A percentile compares a stretch with the other conserved stretches of the same genome.
phyloP scores from a whole-genome alignment of 2,797 vertebrate genomes.

The Diceros bicornis region DNA sequence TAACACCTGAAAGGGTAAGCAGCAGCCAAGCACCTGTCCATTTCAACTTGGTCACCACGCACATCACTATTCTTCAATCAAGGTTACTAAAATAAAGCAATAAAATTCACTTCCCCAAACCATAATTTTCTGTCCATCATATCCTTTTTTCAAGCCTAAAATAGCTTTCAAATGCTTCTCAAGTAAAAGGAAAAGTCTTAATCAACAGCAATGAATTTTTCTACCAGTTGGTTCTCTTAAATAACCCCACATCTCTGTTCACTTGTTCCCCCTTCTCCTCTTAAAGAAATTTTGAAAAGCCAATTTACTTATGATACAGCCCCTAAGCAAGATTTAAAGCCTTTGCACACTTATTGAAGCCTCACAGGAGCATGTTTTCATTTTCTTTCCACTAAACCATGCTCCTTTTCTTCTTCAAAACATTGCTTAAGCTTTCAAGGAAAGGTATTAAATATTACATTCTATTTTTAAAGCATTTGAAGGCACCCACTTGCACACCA shows the following conservation, averaged over 20 bases:
- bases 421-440: not conserved
- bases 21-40: not conserved
- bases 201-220: constrained; percentile 33
- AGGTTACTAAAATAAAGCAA: constrained; percentile 36
- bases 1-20: not conserved
- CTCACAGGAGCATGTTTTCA: not conserved
- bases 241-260: not conserved
- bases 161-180: constrained; percentile 36
- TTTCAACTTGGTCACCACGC: not conserved
- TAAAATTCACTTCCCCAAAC: constrained; percentile 38
- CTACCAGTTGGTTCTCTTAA: constrained; percentile 21
- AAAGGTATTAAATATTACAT: constrained; percentile 31
- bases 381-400: not conserved
- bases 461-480: constrained; percentile 4
- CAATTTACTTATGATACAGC: not conserved
- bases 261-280: not conserved
- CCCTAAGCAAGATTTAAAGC: constrained; percentile 31
- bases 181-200: constrained; percentile 45
- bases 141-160: constrained; percentile 56
- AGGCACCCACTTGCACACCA: not conserved
- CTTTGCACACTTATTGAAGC: constrained; percentile 17
- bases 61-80: not conserved
- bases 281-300: constrained; percentile 11
- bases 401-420: constrained; percentile 46
- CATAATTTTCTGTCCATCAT: constrained; percentile 17